Percentiles rank a stretch among this genome's conserved stretches.
These are phyloP conservation scores for Oenanthe melanoleuca DNA, from an alignment of 2,113 vertebrate species.

Conservation along the genomic window DNA sequence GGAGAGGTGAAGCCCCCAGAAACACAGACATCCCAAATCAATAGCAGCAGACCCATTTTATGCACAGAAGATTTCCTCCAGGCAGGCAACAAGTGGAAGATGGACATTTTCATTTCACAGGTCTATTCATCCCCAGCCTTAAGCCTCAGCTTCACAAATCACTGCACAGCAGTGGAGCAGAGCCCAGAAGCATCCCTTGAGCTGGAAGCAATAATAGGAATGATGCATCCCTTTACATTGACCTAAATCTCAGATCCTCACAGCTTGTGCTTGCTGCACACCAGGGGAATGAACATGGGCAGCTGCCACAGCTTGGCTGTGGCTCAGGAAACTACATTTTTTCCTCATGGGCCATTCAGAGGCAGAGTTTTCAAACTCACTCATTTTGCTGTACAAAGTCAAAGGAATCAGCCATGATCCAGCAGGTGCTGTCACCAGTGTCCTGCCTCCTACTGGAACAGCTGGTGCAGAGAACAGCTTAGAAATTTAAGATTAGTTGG, in stretches of 20 bases:
- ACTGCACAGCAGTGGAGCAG: not conserved
- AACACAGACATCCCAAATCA: not conserved
- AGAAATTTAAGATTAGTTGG: not conserved
- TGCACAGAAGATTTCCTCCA: not conserved
- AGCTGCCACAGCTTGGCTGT: not conserved
- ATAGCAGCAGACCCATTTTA: not conserved
- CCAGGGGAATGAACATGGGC: not conserved
- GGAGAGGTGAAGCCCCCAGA: not conserved
- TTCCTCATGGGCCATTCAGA: not conserved
- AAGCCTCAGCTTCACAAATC: not conserved
- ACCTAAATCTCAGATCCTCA: not conserved
- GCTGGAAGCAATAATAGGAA: not conserved
- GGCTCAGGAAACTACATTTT: not conserved
- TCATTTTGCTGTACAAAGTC: not conserved
- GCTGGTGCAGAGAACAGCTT: not conserved
- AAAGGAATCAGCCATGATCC: not conserved
- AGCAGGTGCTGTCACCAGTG: not conserved
- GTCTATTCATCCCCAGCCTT: not conserved
- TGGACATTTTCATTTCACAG: not conserved
- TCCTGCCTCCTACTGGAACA: not conserved
- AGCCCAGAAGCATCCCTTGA: not conserved
- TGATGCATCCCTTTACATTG: not conserved
- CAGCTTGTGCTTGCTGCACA: not conserved
- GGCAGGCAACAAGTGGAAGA: not conserved
- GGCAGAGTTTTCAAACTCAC: not conserved